Conservation (phyloP, 2,113 vertebrate genomes). For the Plestiodon gilberti region DNA sequence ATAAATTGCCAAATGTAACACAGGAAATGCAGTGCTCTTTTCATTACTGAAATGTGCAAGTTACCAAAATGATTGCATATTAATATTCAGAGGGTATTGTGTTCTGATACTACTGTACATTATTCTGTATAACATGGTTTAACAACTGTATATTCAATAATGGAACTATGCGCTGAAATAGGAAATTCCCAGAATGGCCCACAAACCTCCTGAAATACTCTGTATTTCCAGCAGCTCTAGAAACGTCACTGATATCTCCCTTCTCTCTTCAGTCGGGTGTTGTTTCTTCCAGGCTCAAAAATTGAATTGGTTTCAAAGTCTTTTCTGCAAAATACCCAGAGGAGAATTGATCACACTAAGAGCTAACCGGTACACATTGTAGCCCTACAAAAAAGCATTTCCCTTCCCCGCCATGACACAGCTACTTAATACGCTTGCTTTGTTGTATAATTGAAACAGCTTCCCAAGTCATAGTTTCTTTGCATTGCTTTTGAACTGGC, state of each 20-base stretch:
- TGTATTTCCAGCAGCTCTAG: not conserved
- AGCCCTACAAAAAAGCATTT: constrained; percentile 41
- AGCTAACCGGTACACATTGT: constrained; percentile 49
- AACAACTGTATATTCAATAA: constrained; percentile 38
- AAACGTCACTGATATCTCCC: constrained; percentile 30
- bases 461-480: constrained; percentile 23
- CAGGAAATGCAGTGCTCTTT: constrained; percentile 27
- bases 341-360: constrained; percentile 36
- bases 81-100: constrained; percentile 25
- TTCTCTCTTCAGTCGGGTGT: not conserved
- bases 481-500: constrained; percentile 28
- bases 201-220: constrained; percentile 11
- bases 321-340: constrained; percentile 19
- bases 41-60: not conserved
- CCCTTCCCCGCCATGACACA: constrained; percentile 38
- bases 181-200: constrained; percentile 10
- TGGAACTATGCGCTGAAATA: constrained; percentile 21
- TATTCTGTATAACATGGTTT: constrained; percentile 39
- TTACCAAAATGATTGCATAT: constrained; percentile 33
- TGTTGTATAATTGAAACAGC: constrained; percentile 47
- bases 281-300: constrained; percentile 17
- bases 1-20: constrained; percentile 22
- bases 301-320: constrained; percentile 26
- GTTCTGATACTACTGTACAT: constrained; percentile 41
- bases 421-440: constrained; percentile 47